Conservation (phyloP, 2,113 vertebrate species). For the Thermophis baileyi region DNA sequence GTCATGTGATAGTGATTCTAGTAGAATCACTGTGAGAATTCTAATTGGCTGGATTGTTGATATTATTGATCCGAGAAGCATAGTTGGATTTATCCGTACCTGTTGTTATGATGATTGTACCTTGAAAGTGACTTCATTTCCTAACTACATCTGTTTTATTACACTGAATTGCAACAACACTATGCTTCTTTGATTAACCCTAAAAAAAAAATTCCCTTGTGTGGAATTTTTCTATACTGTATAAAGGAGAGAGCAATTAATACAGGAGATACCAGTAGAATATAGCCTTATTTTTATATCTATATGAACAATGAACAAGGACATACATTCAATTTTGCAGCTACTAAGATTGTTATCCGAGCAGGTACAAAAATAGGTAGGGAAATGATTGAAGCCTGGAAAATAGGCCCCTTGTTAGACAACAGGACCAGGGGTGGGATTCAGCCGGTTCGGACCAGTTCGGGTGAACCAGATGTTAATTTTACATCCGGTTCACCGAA, state of each 20-base stretch:
- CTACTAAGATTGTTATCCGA: background rate
- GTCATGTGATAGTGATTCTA: background rate
- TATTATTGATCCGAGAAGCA: background rate
- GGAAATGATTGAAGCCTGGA: background rate
- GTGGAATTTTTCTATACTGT: background rate
- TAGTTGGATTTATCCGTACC: background rate
- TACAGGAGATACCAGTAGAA: background rate
- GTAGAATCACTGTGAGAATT: background rate
- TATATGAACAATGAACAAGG: background rate
- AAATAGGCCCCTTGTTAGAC: background rate
- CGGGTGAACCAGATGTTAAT: too few relatives aligned
- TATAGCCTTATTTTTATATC: background rate
- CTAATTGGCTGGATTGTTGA: background rate
- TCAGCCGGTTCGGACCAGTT: too few relatives aligned
- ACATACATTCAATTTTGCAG: background rate
- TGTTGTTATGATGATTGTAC: background rate
- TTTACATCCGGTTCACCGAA: too few relatives aligned
- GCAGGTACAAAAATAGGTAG: background rate
- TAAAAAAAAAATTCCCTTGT: background rate
- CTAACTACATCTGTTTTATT: background rate
- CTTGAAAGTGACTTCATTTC: background rate
- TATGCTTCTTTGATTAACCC: background rate
- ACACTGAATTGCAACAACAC: background rate
- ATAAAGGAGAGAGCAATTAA: background rate
- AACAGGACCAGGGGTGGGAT: too few relatives aligned